phyloP scores from a whole-genome alignment of 2,113 vertebrate genomes.

The Tonatia bakeri region DNA sequence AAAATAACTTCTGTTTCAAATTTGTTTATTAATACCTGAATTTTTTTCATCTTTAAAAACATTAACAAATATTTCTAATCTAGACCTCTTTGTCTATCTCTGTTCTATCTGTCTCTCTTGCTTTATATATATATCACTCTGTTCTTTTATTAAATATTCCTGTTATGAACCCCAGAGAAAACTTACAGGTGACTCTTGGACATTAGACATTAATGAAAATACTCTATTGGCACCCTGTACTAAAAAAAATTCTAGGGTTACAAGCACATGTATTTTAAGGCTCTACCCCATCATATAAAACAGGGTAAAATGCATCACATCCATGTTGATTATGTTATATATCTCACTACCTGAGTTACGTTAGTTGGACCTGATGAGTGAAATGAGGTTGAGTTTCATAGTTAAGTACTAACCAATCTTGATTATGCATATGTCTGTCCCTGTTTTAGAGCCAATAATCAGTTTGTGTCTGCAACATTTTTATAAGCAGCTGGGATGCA shows the following conservation, averaged over 20 bases:
- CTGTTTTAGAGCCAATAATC: neutral
- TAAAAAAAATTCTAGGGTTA: neutral
- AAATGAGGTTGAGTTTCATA: neutral
- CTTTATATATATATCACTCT: neutral
- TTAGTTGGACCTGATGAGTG: neutral
- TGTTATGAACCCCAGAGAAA: neutral
- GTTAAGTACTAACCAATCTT: neutral
- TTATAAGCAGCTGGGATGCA: neutral
- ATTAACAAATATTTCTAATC: neutral
- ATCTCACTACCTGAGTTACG: neutral
- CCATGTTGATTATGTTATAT: neutral
- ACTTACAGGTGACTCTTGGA: neutral
- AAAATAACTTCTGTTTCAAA: neutral
- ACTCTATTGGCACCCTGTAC: neutral
- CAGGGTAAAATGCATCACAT: neutral
- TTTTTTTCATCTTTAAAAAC: neutral
- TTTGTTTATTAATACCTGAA: neutral
- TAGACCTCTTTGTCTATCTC: neutral
- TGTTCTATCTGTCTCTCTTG: neutral
- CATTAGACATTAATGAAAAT: neutral
- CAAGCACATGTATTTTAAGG: neutral
- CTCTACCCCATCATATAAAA: neutral
- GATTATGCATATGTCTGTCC: neutral
- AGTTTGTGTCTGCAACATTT: neutral
- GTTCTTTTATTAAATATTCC: neutral